These are phyloP conservation scores for Candoia aspera DNA, from an alignment of 2,113 vertebrate species.

Conservation along the genomic window DNA sequence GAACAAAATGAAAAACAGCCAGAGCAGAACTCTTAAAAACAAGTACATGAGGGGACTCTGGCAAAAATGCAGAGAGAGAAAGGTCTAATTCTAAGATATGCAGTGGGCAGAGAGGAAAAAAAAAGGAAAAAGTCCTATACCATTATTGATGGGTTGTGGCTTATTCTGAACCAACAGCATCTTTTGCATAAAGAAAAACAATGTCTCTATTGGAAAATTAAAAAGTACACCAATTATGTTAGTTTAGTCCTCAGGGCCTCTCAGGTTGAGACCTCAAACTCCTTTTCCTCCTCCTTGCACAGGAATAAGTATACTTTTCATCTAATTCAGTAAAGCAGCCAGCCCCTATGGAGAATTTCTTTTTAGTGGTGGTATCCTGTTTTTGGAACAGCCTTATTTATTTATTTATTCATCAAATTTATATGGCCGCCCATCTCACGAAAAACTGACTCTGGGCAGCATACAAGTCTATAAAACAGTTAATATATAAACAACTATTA, in stretches of 20 bases:
- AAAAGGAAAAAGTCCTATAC: background rate
- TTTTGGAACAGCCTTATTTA: background rate
- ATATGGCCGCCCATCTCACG: no score
- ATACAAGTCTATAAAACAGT: no score
- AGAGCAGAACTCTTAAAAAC: conserved; percentile 21
- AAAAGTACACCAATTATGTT: background rate
- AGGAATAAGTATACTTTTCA: background rate
- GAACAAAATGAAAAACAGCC: conserved; percentile 1
- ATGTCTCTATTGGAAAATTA: background rate
- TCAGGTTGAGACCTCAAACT: background rate
- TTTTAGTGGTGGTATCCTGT: background rate
- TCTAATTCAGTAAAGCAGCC: background rate
- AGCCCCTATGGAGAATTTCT: background rate
- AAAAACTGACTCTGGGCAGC: no score
- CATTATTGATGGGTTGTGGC: background rate
- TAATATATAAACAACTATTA: no score
- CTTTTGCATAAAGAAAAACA: background rate
- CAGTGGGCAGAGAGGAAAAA: background rate
- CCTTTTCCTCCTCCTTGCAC: background rate
- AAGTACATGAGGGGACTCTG: conserved; percentile 10
- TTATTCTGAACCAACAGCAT: background rate
- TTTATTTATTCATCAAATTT: no score
- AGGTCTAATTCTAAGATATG: background rate
- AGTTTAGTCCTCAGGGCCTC: background rate
- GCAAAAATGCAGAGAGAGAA: background rate